Evolutionary conservation across 2,888 invertebrate genomes (phyloP).

Genomic region (Abrostola tripartita): DNA sequence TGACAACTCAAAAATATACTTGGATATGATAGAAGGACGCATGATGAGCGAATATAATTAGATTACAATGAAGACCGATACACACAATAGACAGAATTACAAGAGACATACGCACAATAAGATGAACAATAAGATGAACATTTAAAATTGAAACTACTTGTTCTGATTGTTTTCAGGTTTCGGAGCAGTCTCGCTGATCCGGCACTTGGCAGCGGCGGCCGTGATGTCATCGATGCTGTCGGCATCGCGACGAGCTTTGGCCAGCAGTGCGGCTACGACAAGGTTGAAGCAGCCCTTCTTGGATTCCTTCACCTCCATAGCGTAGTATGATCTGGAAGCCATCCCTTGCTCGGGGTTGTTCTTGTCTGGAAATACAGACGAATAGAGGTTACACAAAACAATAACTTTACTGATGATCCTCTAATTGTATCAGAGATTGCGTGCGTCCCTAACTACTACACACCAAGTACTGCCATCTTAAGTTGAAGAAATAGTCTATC

Average conservation of each 20-base stretch:
- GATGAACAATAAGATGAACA: neutral
- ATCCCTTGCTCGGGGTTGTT: neutral
- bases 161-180: neutral
- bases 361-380: slow-evolving; percentile 21
- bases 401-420: neutral
- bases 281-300: slow-evolving; percentile 14
- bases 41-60: slow-evolving; percentile 1
- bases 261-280: slow-evolving; percentile 30
- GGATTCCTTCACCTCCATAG: neutral
- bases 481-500: neutral
- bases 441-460: neutral
- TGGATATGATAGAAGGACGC: neutral
- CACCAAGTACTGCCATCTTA: neutral
- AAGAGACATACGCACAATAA: neutral
- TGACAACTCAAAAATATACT: neutral
- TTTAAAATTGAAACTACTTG: slow-evolving; percentile 19
- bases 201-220: slow-evolving; percentile 22
- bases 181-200: slow-evolving; percentile 2
- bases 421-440: neutral
- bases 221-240: slow-evolving; percentile 32
- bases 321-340: neutral
- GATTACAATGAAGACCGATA: neutral
- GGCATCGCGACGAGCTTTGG: slow-evolving; percentile 22
- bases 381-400: neutral
- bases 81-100: neutral